A percentile compares a stretch with the other conserved stretches of the same genome.
phyloP scores from a whole-genome alignment of 2,888 invertebrate species.

The Drosophila diplacantha region DNA sequence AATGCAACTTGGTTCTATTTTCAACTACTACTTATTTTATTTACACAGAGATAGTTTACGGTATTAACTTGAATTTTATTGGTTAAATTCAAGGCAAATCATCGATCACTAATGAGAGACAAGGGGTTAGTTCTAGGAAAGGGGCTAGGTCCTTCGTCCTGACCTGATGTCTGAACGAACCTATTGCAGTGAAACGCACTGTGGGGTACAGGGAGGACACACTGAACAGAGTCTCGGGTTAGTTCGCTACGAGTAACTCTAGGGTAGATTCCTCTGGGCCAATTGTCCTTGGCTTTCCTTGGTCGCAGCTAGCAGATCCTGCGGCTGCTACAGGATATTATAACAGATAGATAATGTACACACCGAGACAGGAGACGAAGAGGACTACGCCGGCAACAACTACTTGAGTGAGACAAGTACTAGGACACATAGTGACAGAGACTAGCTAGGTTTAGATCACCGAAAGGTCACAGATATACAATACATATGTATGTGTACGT shows the following conservation, averaged over 20 bases:
- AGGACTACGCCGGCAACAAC: conserved; percentile 10
- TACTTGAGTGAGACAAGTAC: conserved; percentile 37
- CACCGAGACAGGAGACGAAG: conserved; percentile 14
- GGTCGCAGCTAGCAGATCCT: background rate
- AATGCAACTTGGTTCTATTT: background rate
- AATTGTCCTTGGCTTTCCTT: conserved; percentile 22
- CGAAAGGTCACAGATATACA: conserved; percentile 35
- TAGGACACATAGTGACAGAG: conserved; percentile 17
- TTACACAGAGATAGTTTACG: background rate
- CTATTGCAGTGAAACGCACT: conserved; percentile 12
- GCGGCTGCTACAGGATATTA: background rate
- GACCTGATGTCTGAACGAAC: background rate
- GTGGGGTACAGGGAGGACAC: background rate
- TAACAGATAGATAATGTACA: conserved; percentile 1
- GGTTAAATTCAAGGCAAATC: background rate
- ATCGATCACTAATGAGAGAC: background rate
- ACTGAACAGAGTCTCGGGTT: conserved; percentile 8
- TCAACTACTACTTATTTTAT: background rate
- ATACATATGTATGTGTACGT: background rate
- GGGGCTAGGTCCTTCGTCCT: background rate
- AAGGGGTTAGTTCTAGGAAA: background rate
- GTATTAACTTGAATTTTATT: background rate
- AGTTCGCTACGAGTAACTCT: conserved; percentile 12
- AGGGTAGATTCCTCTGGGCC: conserved; percentile 8
- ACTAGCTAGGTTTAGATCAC: conserved; percentile 27